Percentiles rank a stretch among this genome's conserved stretches.
These are phyloP conservation scores for Corythornis madagascariensis DNA, from an alignment of 2,113 vertebrate species.

Conservation along the genomic window DNA sequence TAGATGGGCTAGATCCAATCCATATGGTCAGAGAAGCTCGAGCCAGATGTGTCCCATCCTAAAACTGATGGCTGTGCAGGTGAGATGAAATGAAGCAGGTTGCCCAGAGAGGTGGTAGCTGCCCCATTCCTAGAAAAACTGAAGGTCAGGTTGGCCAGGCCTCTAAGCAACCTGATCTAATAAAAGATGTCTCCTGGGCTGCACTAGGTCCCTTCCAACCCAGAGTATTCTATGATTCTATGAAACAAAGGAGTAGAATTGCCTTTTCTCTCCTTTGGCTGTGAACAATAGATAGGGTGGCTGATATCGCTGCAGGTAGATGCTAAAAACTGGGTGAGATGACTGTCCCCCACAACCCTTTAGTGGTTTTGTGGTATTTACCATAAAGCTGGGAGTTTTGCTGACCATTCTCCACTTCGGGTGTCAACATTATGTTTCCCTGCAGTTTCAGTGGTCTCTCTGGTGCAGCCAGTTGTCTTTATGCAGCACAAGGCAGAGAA, in stretches of 20 bases:
- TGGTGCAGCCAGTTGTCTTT: background rate
- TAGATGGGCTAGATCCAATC: background rate
- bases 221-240: background rate
- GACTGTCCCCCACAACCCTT: background rate
- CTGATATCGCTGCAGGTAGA: background rate
- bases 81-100: background rate
- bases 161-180: background rate
- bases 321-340: background rate
- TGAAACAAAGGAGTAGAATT: background rate
- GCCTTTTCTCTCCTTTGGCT: background rate
- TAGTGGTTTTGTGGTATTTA: background rate
- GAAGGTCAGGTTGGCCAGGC: background rate
- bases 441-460: background rate
- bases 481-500: background rate
- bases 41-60: background rate
- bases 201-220: background rate
- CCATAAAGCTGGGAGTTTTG: background rate
- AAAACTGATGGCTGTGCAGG: background rate
- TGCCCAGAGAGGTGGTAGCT: background rate
- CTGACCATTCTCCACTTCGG: rapidly evolving
- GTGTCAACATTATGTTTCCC: background rate
- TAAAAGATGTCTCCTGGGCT: background rate
- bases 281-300: background rate
- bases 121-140: background rate
- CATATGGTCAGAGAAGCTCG: background rate